phyloP scores from a whole-genome alignment of 2,797 vertebrate genomes.

The Cercopithecus petaurista region DNA sequence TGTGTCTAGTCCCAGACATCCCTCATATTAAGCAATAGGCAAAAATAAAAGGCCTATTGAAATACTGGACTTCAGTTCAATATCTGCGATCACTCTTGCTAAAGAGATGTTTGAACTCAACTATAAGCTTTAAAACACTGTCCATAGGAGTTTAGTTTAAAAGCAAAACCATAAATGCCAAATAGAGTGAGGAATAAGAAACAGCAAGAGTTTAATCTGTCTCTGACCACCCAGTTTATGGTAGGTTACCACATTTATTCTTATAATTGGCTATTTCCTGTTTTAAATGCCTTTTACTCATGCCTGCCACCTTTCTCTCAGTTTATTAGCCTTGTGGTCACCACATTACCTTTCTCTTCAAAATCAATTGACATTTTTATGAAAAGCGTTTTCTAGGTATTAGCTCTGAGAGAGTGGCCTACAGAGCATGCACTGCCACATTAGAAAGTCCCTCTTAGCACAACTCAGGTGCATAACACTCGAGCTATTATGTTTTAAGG shows the following conservation, averaged over 20 bases:
- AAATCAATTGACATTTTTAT: conserved; percentile 78
- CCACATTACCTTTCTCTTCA: conserved; percentile 75
- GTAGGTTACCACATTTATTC: conserved; percentile 57
- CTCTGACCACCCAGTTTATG: conserved; percentile 23
- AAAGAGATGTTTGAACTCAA: neutral
- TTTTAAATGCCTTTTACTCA: conserved; percentile 83
- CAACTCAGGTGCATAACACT: neutral
- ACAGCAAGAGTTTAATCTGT: conserved; percentile 58
- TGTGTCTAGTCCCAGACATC: neutral
- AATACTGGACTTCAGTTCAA: neutral
- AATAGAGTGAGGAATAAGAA: conserved; percentile 16
- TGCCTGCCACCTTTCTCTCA: conserved; percentile 66
- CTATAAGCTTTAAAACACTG: neutral
- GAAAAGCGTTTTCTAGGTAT: conserved; percentile 73
- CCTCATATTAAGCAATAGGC: neutral
- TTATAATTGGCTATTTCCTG: conserved; percentile 79
- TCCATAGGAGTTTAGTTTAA: conserved; percentile 17
- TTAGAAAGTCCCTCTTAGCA: neutral
- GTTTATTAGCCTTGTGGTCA: conserved; percentile 69
- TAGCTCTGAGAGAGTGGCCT: conserved; percentile 37
- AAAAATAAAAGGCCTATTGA: conserved; percentile 27
- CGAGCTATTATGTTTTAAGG: neutral
- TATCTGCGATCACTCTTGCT: neutral
- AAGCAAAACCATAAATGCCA: conserved; percentile 40
- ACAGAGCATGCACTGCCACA: neutral